phyloP scores from a whole-genome alignment of 2,113 vertebrate genomes.

The Andinoacara biseriatus region DNA sequence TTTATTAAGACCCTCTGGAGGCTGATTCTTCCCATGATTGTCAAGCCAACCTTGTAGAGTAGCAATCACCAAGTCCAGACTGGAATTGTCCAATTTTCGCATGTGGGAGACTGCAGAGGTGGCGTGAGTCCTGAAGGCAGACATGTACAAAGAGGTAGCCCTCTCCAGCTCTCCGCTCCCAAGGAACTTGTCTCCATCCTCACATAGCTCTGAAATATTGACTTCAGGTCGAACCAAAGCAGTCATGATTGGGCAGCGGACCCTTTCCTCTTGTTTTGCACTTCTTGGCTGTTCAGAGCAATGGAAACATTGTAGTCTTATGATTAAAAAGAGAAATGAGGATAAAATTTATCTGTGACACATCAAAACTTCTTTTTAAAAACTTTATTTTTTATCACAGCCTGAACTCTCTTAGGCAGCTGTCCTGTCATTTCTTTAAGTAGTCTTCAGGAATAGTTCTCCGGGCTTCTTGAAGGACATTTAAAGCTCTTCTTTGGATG shows the following conservation, averaged over 20 bases:
- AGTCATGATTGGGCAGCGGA: slow-evolving; percentile 48
- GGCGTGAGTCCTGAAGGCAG: slow-evolving; percentile 86
- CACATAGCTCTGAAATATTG: slow-evolving; percentile 76
- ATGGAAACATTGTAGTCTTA: neutral
- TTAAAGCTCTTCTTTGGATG: too few relatives aligned
- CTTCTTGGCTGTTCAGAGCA: slow-evolving; percentile 12
- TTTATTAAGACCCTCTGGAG: slow-evolving; percentile 78
- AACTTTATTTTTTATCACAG: too few relatives aligned
- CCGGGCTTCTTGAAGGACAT: too few relatives aligned
- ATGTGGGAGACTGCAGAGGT: slow-evolving; percentile 78
- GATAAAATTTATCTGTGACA: neutral
- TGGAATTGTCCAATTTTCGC: slow-evolving; percentile 58
- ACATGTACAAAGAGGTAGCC: slow-evolving; percentile 85
- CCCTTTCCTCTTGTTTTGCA: neutral
- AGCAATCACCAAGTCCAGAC: slow-evolving; percentile 66
- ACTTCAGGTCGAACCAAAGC: slow-evolving; percentile 75
- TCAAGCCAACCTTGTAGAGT: slow-evolving; percentile 86
- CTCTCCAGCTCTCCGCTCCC: slow-evolving; percentile 64
- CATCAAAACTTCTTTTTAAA: neutral
- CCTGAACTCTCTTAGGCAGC: too few relatives aligned
- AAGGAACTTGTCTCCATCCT: slow-evolving; percentile 82
- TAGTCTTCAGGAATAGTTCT: too few relatives aligned
- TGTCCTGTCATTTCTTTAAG: too few relatives aligned
- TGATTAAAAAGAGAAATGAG: neutral
- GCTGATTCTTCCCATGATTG: slow-evolving; percentile 66